A percentile compares a stretch with the other conserved stretches of the same genome.
phyloP scores from a whole-genome alignment of 2,113 vertebrate genomes.

The Oncorhynchus clarkii region DNA sequence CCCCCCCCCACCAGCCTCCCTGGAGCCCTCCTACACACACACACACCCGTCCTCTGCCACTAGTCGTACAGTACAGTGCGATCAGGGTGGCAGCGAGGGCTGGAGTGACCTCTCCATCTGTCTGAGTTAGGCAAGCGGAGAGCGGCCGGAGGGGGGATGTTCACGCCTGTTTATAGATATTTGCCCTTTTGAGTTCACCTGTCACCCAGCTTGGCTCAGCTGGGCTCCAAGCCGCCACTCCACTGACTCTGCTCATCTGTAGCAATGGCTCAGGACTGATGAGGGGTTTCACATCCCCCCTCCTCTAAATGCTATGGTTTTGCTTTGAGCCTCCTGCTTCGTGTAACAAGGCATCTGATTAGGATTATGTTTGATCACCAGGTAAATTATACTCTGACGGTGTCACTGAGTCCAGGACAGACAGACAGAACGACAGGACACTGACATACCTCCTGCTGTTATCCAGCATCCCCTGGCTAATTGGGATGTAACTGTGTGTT shows the following conservation, averaged over 20 bases:
- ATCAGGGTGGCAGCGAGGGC: constrained; percentile 4
- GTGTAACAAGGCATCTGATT: too few species aligned
- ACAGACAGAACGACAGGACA: neutral
- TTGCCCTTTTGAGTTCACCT: constrained; percentile 31
- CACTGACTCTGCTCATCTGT: neutral
- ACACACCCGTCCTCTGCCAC: constrained; percentile 14
- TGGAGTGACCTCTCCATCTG: neutral
- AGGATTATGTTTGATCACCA: too few species aligned
- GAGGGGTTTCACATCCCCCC: neutral
- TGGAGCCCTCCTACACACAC: neutral
- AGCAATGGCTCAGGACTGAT: neutral
- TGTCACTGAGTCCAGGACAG: neutral
- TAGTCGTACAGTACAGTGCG: constrained; percentile 18
- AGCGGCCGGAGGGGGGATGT: constrained; percentile 3
- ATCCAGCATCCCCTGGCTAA: constrained; percentile 27
- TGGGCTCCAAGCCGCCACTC: neutral
- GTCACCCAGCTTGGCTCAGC: constrained; percentile 21
- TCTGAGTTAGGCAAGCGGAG: neutral
- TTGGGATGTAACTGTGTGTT: constrained; percentile 52
- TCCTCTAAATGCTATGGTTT: too few species aligned
- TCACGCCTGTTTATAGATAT: constrained; percentile 21
- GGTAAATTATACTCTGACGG: neutral
- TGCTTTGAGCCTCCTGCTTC: too few species aligned
- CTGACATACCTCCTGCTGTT: neutral
- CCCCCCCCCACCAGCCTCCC: constrained; percentile 12